A percentile compares a stretch with the other conserved stretches of the same genome.
Conservation (phyloP, 2,113 vertebrate genomes). For the Hemibagrus wyckioides region DNA sequence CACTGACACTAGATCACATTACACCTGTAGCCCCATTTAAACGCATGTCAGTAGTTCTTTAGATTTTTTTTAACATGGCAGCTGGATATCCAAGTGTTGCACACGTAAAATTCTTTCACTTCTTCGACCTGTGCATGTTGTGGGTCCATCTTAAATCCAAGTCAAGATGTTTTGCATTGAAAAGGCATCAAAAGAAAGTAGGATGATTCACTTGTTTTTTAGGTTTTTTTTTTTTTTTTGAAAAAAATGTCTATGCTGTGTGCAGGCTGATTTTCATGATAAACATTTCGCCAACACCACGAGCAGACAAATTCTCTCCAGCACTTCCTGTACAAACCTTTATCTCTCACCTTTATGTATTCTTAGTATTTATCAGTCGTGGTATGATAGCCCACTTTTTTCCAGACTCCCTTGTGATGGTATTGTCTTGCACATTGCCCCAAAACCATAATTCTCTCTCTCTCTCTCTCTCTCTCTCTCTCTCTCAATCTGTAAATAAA, state of each 20-base stretch:
- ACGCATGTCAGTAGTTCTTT: background rate
- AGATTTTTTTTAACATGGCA: background rate
- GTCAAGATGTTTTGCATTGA: slow-evolving; percentile 37
- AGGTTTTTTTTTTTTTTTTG: background rate
- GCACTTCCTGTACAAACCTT: slow-evolving; percentile 67
- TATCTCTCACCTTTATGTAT: slow-evolving; percentile 31
- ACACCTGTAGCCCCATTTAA: background rate
- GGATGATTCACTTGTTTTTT: background rate
- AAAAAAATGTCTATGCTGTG: background rate
- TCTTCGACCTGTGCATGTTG: background rate
- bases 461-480: slow-evolving; percentile 12
- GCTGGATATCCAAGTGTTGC: background rate
- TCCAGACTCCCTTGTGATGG: slow-evolving; percentile 44
- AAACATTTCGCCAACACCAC: slow-evolving; percentile 72
- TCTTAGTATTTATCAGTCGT: slow-evolving; percentile 27
- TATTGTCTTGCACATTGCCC: slow-evolving; percentile 55
- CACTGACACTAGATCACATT: background rate
- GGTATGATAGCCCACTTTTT: slow-evolving; percentile 40
- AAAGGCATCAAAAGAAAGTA: slow-evolving; percentile 14
- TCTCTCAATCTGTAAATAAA: slow-evolving; percentile 56
- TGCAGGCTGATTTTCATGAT: slow-evolving; percentile 62
- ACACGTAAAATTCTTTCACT: background rate
- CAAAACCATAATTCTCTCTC: slow-evolving; percentile 48
- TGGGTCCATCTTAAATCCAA: slow-evolving; percentile 12
- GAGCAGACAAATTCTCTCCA: slow-evolving; percentile 72